A percentile compares a stretch with the other conserved stretches of the same genome.
These are phyloP conservation scores for Leptinotarsa lineolata DNA, from an alignment of 1,140 invertebrate genomes.

Conservation along the genomic window DNA sequence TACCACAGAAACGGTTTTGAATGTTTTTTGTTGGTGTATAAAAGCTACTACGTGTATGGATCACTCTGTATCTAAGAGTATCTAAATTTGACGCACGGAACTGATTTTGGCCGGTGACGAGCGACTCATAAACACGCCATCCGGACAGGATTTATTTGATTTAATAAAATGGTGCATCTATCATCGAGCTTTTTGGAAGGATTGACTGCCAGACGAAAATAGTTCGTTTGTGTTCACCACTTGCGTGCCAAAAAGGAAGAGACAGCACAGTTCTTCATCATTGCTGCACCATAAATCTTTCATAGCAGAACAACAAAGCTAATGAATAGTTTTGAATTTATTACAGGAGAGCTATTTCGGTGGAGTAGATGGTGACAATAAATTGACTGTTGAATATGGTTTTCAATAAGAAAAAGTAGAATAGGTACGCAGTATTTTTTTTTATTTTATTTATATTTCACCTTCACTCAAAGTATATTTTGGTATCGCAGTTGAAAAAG, in stretches of 20 bases:
- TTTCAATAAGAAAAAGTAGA: no score
- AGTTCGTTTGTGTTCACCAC: conserved; percentile 5
- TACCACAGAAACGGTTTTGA: no score
- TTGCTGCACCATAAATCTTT: conserved; percentile 1
- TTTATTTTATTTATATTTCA: no score
- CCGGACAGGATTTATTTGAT: conserved; percentile 37
- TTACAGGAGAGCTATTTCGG: background rate
- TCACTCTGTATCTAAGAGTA: no score
- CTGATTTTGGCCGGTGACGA: conserved; percentile 2
- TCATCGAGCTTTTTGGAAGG: background rate
- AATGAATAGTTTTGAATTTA: conserved; percentile 4
- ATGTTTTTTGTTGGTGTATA: no score
- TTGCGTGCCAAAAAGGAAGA: conserved; percentile 2
- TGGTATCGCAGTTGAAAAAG: no score
- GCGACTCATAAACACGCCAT: background rate
- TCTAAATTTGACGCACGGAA: conserved; percentile 33
- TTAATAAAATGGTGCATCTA: conserved; percentile 25
- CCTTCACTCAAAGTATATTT: no score
- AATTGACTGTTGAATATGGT: no score
- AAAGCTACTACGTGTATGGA: no score
- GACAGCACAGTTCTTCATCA: background rate
- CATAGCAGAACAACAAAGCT: background rate
- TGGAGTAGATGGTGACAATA: background rate
- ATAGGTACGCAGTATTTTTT: no score
- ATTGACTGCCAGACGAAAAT: background rate